These are phyloP conservation scores for Meloe dianella DNA, from an alignment of 2,888 invertebrate species.

Conservation along the genomic window DNA sequence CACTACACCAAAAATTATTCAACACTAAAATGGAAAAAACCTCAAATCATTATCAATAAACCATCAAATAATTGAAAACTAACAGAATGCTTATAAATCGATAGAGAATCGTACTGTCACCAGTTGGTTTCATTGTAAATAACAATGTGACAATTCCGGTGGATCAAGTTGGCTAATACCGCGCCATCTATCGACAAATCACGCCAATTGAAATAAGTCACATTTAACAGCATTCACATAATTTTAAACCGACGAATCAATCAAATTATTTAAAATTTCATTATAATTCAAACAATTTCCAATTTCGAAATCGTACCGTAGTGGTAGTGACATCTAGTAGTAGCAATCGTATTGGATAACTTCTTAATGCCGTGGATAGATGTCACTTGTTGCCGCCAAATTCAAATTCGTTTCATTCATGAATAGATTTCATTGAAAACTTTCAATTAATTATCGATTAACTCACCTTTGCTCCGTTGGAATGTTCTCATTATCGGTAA, in stretches of 20 bases:
- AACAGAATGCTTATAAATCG: neutral
- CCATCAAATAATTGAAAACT: neutral
- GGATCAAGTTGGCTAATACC: neutral
- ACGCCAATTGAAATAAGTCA: no score
- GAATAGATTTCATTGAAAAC: neutral
- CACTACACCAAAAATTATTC: neutral
- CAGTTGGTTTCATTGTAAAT: neutral
- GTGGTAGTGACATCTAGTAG: no score
- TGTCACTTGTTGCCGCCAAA: constrained; percentile 17
- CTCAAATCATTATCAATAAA: neutral
- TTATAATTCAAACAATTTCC: no score
- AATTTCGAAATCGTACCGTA: no score
- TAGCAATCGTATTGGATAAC: no score
- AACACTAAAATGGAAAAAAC: neutral
- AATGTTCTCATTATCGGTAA: constrained; percentile 31
- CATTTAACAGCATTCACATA: no score
- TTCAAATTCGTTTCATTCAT: constrained; percentile 22
- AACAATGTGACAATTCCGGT: neutral
- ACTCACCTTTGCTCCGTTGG: constrained; percentile 37
- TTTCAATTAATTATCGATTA: constrained; percentile 17
- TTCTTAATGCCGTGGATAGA: neutral
- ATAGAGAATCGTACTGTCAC: neutral
- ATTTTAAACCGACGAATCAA: no score
- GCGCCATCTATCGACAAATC: neutral
- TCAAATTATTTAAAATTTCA: no score